These are phyloP conservation scores for Xenentodon cancila DNA, from an alignment of 2,797 vertebrate genomes.

Conservation along the genomic window DNA sequence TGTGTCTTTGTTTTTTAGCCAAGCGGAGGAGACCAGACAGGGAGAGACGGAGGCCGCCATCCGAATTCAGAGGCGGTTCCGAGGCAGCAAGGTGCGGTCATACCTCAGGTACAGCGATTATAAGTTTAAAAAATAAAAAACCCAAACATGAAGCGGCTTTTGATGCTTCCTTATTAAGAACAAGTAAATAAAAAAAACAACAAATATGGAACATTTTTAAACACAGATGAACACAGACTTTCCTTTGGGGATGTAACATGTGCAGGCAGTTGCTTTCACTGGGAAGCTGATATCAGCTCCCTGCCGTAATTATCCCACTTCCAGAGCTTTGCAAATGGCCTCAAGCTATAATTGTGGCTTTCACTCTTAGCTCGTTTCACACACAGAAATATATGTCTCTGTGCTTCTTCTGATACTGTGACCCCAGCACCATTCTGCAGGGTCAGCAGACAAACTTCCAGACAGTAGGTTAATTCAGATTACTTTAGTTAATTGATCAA, in stretches of 20 bases:
- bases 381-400: conserved; percentile 70
- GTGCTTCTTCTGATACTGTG: conserved; percentile 64
- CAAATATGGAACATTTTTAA: too few species aligned
- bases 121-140: too few species aligned
- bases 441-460: conserved; percentile 87
- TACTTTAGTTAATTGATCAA: conserved; percentile 90
- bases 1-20: conserved; percentile 66
- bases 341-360: conserved; percentile 71
- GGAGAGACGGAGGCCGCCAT: conserved; percentile 81
- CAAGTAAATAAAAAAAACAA: too few species aligned
- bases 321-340: conserved; percentile 75
- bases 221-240: conserved; percentile 12
- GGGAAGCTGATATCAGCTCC: conserved; percentile 61
- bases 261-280: conserved; percentile 55
- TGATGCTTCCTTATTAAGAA: too few species aligned
- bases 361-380: conserved; percentile 60
- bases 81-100: conserved; percentile 83
- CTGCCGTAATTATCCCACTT: conserved; percentile 68
- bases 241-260: conserved; percentile 35
- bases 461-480: conserved; percentile 88
- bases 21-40: conserved; percentile 79
- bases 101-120: conserved; percentile 80
- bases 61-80: conserved; percentile 91
- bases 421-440: conserved; percentile 81
- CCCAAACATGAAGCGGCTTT: too few species aligned